phyloP scores from a whole-genome alignment of 1,140 invertebrate species.

The Brachionus plicatilis region DNA sequence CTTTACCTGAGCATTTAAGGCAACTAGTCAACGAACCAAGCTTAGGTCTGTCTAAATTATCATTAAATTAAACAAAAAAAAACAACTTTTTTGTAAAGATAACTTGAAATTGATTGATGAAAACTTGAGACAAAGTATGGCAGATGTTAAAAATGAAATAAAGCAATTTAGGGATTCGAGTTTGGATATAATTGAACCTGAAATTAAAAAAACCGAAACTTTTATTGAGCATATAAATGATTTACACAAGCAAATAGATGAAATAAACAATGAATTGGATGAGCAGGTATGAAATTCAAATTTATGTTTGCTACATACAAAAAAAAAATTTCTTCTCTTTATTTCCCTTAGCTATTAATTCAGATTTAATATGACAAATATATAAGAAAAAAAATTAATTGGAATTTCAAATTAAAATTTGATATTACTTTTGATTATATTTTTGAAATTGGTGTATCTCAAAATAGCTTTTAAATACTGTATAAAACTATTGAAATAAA shows the following conservation, averaged over 20 bases:
- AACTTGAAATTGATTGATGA: not conserved
- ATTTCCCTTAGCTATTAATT: not conserved
- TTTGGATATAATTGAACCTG: conserved; percentile 17
- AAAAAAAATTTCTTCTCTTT: not conserved
- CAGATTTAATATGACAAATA: no score
- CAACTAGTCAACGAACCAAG: not conserved
- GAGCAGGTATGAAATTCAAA: conserved; percentile 7
- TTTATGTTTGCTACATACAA: not conserved
- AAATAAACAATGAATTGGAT: conserved; percentile 20
- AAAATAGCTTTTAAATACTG: no score
- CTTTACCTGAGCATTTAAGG: not conserved
- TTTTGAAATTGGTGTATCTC: no score
- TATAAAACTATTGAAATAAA: no score
- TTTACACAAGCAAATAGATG: conserved; percentile 23
- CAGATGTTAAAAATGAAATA: conserved; percentile 3
- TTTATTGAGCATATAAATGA: conserved; percentile 11
- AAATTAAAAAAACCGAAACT: conserved; percentile 25
- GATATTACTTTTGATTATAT: no score
- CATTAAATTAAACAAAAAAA: not conserved
- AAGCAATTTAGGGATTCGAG: not conserved
- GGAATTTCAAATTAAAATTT: no score
- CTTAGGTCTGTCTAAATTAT: not conserved
- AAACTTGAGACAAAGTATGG: not conserved
- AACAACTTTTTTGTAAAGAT: not conserved
- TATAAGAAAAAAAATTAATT: no score